Conservation (phyloP, 2,888 invertebrate genomes). For the Catocala sponsa region DNA sequence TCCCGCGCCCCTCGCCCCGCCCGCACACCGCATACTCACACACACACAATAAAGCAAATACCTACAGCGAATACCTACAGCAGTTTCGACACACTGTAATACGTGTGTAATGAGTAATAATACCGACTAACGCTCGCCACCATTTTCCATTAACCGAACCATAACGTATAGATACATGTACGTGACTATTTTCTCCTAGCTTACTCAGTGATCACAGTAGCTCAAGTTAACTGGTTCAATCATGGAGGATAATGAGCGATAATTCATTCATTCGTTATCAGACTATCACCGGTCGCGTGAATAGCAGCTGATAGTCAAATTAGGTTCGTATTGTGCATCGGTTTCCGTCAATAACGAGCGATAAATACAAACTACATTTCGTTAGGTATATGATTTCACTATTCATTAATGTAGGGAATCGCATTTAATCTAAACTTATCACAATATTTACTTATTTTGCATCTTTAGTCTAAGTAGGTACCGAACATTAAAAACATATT, state of each 20-base stretch:
- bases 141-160: constrained; percentile 6
- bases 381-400: no score
- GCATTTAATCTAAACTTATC: no score
- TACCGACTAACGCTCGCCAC: background rate
- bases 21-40: background rate
- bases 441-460: no score
- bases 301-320: constrained; percentile 1
- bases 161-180: constrained; percentile 1
- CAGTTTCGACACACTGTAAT: constrained; percentile 30
- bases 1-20: background rate
- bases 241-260: background rate
- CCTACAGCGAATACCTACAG: constrained; percentile 20
- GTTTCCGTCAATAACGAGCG: no score
- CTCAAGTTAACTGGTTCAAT: no score
- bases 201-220: no score
- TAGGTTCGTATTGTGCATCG: no score
- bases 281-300: constrained; percentile 6
- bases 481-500: no score
- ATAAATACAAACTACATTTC: no score
- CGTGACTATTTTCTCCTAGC: no score
- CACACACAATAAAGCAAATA: background rate
- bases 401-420: no score
- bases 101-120: constrained; percentile 34
- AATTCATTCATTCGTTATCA: constrained; percentile 10
- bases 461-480: no score